phyloP scores from a whole-genome alignment of 2,888 invertebrate genomes.

The Cephonodes hylas region DNA sequence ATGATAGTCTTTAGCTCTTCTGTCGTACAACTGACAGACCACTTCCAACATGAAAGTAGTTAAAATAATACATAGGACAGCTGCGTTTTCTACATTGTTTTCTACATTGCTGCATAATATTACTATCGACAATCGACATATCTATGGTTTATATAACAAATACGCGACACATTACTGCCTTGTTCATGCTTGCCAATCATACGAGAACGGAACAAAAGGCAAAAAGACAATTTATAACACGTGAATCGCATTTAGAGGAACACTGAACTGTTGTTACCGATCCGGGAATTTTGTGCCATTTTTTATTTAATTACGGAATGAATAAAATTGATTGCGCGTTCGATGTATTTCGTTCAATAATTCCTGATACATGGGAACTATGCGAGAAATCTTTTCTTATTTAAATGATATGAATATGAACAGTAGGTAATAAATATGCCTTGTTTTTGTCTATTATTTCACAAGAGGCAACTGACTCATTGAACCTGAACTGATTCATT shows the following conservation, averaged over 20 bases:
- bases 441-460: conserved; percentile 6
- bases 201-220: conserved; percentile 7
- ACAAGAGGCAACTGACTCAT: conserved; percentile 22
- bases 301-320: neutral
- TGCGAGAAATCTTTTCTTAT: neutral
- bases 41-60: neutral
- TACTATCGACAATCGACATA: conserved; percentile 28
- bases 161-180: conserved; percentile 29
- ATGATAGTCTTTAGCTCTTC: neutral
- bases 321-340: neutral
- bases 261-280: neutral
- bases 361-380: neutral
- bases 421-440: conserved; percentile 2
- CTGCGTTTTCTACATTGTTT: no score
- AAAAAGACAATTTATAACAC: neutral
- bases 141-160: conserved; percentile 12
- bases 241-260: conserved; percentile 1
- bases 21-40: neutral
- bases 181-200: conserved; percentile 30
- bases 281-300: neutral
- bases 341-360: neutral
- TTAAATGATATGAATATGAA: neutral
- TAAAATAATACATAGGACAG: neutral
- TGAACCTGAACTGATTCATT: conserved; percentile 67
- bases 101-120: no score